Percentiles rank a stretch among this genome's conserved stretches.
phyloP scores from a whole-genome alignment of 1,140 invertebrate genomes.

The Meteorus sp. region DNA sequence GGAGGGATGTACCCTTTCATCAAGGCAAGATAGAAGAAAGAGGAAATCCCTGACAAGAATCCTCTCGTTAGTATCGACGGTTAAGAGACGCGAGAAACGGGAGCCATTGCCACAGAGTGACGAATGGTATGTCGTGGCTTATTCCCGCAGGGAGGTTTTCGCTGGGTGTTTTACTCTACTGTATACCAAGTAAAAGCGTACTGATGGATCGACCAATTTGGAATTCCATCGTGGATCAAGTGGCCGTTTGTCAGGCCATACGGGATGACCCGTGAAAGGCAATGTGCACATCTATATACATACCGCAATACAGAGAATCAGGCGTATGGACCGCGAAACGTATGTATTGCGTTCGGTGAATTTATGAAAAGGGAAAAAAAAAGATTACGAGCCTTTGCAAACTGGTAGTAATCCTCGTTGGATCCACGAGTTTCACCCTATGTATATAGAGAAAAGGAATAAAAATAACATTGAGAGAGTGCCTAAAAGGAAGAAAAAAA shows the following conservation, averaged over 20 bases:
- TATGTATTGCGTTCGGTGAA: not conserved
- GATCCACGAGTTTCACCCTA: not conserved
- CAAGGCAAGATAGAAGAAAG: not conserved
- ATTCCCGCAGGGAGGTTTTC: too few relatives aligned
- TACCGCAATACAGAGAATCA: too few relatives aligned
- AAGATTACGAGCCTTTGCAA: not conserved
- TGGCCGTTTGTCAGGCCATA: slow-evolving; percentile 19
- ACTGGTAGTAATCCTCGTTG: not conserved
- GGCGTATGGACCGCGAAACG: not conserved
- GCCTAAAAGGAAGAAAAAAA: not conserved
- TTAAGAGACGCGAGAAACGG: not conserved
- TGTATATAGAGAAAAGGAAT: not conserved
- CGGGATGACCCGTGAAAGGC: not conserved
- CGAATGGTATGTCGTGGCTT: slow-evolving; percentile 18
- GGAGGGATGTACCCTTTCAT: not conserved
- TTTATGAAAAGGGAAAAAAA: not conserved
- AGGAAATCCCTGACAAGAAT: slow-evolving; percentile 13
- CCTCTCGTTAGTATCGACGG: slow-evolving; percentile 22
- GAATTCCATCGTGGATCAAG: slow-evolving; percentile 26
- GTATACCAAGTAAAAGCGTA: slow-evolving; percentile 7
- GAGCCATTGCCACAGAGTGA: slow-evolving; percentile 14
- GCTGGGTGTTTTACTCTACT: too few relatives aligned
- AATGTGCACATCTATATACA: not conserved
- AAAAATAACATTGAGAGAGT: not conserved
- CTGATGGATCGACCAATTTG: slow-evolving; percentile 26